Percentiles rank a stretch among this genome's conserved stretches.
These are phyloP conservation scores for Sorex fumeus DNA, from an alignment of 2,113 vertebrate species.

Conservation along the genomic window DNA sequence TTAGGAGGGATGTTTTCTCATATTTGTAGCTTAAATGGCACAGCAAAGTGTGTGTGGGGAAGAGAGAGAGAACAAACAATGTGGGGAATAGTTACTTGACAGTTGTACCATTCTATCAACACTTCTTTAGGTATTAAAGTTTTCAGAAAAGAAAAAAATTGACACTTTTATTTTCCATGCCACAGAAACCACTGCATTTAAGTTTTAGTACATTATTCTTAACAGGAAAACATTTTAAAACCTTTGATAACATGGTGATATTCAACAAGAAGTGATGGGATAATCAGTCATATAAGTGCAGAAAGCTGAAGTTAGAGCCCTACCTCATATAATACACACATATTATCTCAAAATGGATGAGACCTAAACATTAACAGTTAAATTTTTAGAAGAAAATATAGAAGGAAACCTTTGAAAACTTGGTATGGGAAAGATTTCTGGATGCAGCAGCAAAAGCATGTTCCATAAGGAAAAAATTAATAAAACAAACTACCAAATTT, in stretches of 20 bases:
- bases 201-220: too few species aligned
- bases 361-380: constrained; percentile 39
- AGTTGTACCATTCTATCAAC: constrained; percentile 42
- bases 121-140: constrained; percentile 51
- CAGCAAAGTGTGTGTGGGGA: background rate
- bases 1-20: constrained; percentile 14
- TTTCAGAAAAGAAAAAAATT: constrained; percentile 48
- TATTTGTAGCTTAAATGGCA: constrained; percentile 59
- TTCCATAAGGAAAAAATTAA: constrained; percentile 48
- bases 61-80: background rate
- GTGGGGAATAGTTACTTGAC: constrained; percentile 4
- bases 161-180: too few species aligned
- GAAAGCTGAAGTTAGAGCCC: constrained; percentile 41
- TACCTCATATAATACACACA: constrained; percentile 29
- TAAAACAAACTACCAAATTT: constrained; percentile 31
- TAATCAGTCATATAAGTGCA: background rate
- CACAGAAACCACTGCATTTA: too few species aligned
- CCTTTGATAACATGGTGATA: constrained; percentile 15
- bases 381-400: constrained; percentile 44
- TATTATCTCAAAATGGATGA: constrained; percentile 48
- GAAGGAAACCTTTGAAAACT: constrained; percentile 25
- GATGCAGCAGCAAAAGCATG: constrained; percentile 27
- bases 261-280: background rate
- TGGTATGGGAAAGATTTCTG: constrained; percentile 40
- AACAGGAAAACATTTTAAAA: constrained; percentile 40